Percentiles rank a stretch among this genome's conserved stretches.
Conservation (phyloP, 2,888 invertebrate genomes). For the Mythimna ferrago region DNA sequence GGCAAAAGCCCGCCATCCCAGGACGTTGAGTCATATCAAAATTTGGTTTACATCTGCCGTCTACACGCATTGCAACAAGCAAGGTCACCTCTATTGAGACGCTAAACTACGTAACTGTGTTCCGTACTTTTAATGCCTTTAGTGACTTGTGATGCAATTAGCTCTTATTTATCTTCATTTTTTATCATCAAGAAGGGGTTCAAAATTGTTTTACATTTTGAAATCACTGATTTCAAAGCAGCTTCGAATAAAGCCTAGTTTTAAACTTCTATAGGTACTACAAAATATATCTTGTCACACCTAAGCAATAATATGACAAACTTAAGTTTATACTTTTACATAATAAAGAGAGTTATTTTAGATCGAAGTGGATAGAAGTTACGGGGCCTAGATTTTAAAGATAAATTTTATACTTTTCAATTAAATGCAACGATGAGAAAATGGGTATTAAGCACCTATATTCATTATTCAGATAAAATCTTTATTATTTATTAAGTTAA, state of each 20-base stretch:
- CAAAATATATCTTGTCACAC: constrained; percentile 30
- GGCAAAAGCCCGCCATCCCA: no score
- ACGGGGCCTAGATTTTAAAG: background rate
- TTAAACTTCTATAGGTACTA: constrained; percentile 26
- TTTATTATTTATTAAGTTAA: background rate
- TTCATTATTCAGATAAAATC: background rate
- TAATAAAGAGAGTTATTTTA: constrained; percentile 6
- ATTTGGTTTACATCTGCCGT: no score
- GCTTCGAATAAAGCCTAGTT: constrained; percentile 26
- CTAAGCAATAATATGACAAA: constrained; percentile 46
- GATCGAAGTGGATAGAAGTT: constrained; percentile 7
- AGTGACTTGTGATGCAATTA: background rate
- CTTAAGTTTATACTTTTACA: constrained; percentile 13
- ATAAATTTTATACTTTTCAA: background rate
- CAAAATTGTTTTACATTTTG: background rate
- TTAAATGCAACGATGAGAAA: constrained; percentile 35
- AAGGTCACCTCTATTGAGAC: no score
- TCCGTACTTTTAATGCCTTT: background rate
- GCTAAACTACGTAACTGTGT: no score
- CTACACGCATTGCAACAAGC: no score
- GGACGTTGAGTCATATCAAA: no score
- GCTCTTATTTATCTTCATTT: background rate
- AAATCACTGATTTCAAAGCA: constrained; percentile 10
- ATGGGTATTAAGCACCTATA: constrained; percentile 30
- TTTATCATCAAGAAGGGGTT: background rate